Evolutionary conservation across 2,797 vertebrate genomes (phyloP), one percentile per base, ranked within the genome.

Genomic region (Coracias cyanogaster): DNA sequence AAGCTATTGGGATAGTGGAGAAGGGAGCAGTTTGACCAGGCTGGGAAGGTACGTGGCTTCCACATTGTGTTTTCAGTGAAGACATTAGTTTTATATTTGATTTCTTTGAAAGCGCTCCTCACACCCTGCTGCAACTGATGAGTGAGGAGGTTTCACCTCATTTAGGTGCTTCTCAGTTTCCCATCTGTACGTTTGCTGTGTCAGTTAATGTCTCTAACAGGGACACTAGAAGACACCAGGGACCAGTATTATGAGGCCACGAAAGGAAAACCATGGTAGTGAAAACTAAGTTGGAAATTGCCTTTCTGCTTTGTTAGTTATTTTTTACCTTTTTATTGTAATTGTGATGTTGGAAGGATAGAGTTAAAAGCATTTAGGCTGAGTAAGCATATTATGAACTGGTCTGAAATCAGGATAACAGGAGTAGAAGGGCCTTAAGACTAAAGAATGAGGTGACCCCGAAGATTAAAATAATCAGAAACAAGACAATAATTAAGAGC

Each of bases 21-120:
- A 65, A 18, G 18, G 31, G 71, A 87, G 1, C 41, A 51, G 66
- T 58, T 20, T 0, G 0, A 12, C n/a, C 39, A 8, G 13, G 45
- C 25, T 39, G 37, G 41, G 83, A 49, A 57, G 62, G 51, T 31
- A 24, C 0, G 2, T 85, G 48, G 60, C 26, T 89, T 55, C 35
- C 51, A 41, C 24, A 3, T 19, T 0, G 0, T 31, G 43, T 67
- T 79, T 64, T 15, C 57, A 19, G n/a, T 73, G 62, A 54, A 76
- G 37, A 37, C 15, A 3, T 33, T 45, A 62, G 12, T 70, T 86
- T 76, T 45, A n/a, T 41, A 3, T 48, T 85, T 64, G 60, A 41
- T 82, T 35, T 45, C 64, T 89, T 51, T 81, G 54, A 41, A 77
- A 58, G 67, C 31, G 85, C 19, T 62, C 55, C 26, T 80, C 48